Evolutionary conservation across 2,113 vertebrate genomes (phyloP).

Genomic region (Chaetura pelagica): DNA sequence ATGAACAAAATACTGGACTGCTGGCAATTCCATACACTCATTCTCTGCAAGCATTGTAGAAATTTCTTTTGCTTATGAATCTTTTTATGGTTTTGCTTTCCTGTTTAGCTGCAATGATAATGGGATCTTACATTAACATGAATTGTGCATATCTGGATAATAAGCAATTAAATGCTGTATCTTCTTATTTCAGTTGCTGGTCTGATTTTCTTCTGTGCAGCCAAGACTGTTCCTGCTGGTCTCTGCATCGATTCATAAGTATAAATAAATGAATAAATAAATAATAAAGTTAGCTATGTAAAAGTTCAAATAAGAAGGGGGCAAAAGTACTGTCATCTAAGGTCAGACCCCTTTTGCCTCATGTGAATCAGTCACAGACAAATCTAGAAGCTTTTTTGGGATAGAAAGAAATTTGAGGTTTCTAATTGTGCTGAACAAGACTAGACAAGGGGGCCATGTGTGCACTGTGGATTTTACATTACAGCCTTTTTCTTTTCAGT

Average conservation of each 20-base stretch:
- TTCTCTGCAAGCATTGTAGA: neutral
- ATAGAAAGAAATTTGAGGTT: neutral
- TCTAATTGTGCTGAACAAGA: neutral
- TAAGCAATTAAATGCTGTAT: neutral
- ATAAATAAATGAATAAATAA: too few species aligned
- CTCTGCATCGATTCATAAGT: neutral
- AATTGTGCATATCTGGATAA: neutral
- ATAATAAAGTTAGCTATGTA: neutral
- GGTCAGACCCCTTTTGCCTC: neutral
- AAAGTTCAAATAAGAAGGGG: neutral
- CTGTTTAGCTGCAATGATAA: neutral
- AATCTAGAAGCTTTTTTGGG: neutral
- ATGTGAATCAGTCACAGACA: neutral
- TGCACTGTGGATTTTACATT: neutral
- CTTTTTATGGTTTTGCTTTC: neutral
- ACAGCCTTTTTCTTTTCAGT: neutral
- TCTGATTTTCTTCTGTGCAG: neutral
- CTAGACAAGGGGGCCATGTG: neutral
- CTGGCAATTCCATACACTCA: neutral
- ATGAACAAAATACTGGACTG: slow-evolving; percentile 11
- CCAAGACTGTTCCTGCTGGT: neutral
- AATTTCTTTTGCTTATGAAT: neutral
- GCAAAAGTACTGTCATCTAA: neutral
- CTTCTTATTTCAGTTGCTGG: neutral
- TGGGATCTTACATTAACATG: neutral